phyloP scores from a whole-genome alignment of 92 coral and sea anemone genomes.

The Zoanthus sansibaricus region DNA sequence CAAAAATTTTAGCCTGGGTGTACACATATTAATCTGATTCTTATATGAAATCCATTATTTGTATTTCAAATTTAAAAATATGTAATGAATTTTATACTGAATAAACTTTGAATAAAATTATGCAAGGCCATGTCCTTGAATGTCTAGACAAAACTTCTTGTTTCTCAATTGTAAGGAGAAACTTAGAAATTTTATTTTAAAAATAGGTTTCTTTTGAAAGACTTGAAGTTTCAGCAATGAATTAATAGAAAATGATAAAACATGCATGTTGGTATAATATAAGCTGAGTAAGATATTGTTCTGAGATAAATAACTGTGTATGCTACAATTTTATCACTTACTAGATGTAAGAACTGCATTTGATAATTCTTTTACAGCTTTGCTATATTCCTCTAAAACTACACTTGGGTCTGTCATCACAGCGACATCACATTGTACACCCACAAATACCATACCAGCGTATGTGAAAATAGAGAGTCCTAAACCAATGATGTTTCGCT shows the following conservation, averaged over 20 bases:
- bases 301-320: background rate
- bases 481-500: conserved; percentile 78
- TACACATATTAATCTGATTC: too few relatives aligned
- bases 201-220: background rate
- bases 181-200: background rate
- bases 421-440: conserved; percentile 77
- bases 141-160: conserved; percentile 1
- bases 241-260: background rate
- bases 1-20: too few relatives aligned
- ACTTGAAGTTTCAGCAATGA: background rate
- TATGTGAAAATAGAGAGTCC: conserved; percentile 87
- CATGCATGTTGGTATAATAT: background rate
- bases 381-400: conserved; percentile 74
- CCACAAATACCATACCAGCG: conserved; percentile 82
- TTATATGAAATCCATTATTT: too few relatives aligned
- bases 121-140: background rate
- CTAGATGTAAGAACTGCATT: conserved; percentile 31
- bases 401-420: conserved; percentile 78
- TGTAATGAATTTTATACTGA: too few relatives aligned
- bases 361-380: conserved; percentile 69
- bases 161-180: background rate
- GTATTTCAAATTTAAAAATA: too few relatives aligned
- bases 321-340: background rate
- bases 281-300: background rate
- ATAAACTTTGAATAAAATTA: too few relatives aligned